Percentiles rank a stretch among this genome's conserved stretches.
Conservation (phyloP, 2,113 vertebrate genomes). For the Xenopus tropicalis region UCB_Xtro_10.0 CM004443.2:130872501-130873000, state of each 20-base stretch:
- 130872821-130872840: too few relatives aligned
- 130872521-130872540: too few relatives aligned
- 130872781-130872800: background rate
- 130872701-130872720: background rate
- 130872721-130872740: background rate
- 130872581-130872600: conserved; percentile 20
- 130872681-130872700: background rate
- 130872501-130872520: too few relatives aligned
- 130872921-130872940: too few relatives aligned
- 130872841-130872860: too few relatives aligned
- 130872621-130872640: conserved; percentile 45
- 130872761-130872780: background rate
- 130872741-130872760: background rate
- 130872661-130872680: background rate
- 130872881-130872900: too few relatives aligned
- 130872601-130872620: conserved; percentile 30
- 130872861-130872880: too few relatives aligned
- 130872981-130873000: too few relatives aligned
- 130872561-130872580: conserved; percentile 26
- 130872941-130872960: too few relatives aligned
- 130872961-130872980: too few relatives aligned
- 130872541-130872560: background rate
- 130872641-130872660: conserved; percentile 4
- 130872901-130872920: too few relatives aligned
- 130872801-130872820: too few relatives aligned